These are phyloP conservation scores for Setipinna tenuifilis DNA, from an alignment of 2,797 vertebrate genomes.

Conservation along the genomic window DNA sequence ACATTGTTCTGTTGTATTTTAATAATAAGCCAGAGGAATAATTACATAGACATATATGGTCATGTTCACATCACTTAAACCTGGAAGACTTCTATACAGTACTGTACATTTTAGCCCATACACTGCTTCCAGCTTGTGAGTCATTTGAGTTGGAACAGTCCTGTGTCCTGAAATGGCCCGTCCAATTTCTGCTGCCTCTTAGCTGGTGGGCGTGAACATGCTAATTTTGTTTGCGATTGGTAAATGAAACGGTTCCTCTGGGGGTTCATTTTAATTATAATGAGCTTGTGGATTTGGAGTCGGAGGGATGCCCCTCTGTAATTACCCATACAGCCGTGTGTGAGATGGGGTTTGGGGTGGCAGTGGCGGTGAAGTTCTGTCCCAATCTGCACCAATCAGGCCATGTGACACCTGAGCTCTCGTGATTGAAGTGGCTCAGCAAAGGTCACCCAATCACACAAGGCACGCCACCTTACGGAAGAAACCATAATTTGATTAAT, in stretches of 20 bases:
- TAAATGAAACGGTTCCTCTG: constrained; percentile 3
- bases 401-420: constrained; percentile 7
- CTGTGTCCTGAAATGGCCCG: background rate
- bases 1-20: too few species aligned
- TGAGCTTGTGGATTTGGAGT: constrained; percentile 17
- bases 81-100: too few species aligned
- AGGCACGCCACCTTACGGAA: background rate
- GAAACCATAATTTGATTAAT: constrained; percentile 11
- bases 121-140: background rate
- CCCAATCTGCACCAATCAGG: background rate
- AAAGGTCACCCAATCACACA: constrained; percentile 27
- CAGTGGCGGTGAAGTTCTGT: background rate
- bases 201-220: background rate
- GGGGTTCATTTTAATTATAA: background rate
- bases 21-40: too few species aligned
- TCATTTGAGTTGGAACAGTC: background rate
- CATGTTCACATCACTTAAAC: too few species aligned
- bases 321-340: background rate
- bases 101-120: too few species aligned
- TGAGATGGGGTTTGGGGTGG: background rate
- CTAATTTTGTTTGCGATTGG: background rate
- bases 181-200: background rate
- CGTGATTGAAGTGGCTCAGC: constrained; percentile 1
- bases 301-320: constrained; percentile 14
- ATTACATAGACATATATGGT: too few species aligned